Evolutionary conservation across 2,888 invertebrate genomes (phyloP).

Genomic region (Mamestra brassicae): DNA sequence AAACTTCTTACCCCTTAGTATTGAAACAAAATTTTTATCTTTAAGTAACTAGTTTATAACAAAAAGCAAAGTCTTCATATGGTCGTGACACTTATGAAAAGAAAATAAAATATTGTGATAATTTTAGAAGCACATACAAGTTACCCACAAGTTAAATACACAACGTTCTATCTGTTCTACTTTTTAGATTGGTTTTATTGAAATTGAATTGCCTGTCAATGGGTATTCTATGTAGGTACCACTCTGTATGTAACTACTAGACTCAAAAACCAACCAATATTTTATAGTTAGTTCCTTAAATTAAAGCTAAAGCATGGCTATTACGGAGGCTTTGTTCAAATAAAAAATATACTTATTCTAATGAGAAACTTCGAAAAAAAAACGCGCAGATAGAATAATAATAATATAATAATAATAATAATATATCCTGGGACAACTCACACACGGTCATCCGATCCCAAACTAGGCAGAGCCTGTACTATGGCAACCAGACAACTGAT

Average conservation of each 20-base stretch:
- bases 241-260: constrained; percentile 63
- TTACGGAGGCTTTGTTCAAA: neutral
- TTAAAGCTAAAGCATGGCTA: neutral
- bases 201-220: constrained; percentile 80
- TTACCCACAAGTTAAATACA: constrained; percentile 59
- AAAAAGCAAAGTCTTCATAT: neutral
- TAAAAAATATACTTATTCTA: neutral
- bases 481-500: no score
- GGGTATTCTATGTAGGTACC: constrained; percentile 48
- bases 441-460: no score
- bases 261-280: constrained; percentile 29
- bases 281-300: neutral
- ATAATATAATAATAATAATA: no score
- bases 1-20: no score
- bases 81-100: neutral
- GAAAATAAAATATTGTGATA: neutral
- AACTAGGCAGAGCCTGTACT: no score
- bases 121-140: constrained; percentile 33
- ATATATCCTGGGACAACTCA: no score
- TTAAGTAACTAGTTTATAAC: neutral
- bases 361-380: constrained; percentile 7
- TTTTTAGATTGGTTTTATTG: constrained; percentile 83
- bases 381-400: no score
- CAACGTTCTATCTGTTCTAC: constrained; percentile 77
- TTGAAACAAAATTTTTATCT: no score